Evolutionary conservation across 92 coral and sea anemone genomes (phyloP).

Genomic region (Blastomussa wellsi): DNA sequence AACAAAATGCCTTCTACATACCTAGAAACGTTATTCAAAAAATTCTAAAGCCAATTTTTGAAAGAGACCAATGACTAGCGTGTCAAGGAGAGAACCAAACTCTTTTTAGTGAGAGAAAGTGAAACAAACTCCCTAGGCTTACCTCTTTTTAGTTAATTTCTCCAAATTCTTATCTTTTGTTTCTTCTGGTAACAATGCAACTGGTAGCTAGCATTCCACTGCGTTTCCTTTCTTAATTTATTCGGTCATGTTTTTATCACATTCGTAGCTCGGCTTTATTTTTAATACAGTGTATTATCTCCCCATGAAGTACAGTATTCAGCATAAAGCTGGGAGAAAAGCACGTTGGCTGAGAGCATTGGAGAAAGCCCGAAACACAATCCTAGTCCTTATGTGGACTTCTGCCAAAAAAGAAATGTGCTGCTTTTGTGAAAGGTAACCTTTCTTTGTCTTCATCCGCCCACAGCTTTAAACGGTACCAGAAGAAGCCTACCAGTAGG

Average conservation of each 20-base stretch:
- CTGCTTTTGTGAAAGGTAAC: not conserved
- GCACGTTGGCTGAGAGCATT: not conserved
- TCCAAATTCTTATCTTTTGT: not conserved
- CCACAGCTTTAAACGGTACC: slow-evolving; percentile 1
- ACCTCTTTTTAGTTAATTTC: not conserved
- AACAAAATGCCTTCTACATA: not conserved
- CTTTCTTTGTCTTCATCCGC: not conserved
- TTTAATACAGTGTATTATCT: not conserved
- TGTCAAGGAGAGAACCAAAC: not conserved
- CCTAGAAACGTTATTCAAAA: not conserved
- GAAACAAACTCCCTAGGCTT: not conserved
- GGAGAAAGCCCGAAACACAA: not conserved
- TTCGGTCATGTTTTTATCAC: not conserved
- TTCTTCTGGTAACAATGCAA: not conserved
- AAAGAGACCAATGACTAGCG: not conserved
- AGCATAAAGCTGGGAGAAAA: not conserved
- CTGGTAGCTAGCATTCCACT: not conserved
- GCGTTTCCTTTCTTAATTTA: not conserved
- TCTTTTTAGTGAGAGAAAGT: not conserved
- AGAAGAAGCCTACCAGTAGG: not conserved
- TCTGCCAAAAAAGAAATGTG: not conserved
- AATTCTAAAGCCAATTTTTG: not conserved
- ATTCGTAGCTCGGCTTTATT: not conserved
- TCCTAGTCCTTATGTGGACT: not conserved
- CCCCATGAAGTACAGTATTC: not conserved